Evolutionary conservation across 2,797 vertebrate genomes (phyloP).

Genomic region (Hozukius guyotensis): DNA sequence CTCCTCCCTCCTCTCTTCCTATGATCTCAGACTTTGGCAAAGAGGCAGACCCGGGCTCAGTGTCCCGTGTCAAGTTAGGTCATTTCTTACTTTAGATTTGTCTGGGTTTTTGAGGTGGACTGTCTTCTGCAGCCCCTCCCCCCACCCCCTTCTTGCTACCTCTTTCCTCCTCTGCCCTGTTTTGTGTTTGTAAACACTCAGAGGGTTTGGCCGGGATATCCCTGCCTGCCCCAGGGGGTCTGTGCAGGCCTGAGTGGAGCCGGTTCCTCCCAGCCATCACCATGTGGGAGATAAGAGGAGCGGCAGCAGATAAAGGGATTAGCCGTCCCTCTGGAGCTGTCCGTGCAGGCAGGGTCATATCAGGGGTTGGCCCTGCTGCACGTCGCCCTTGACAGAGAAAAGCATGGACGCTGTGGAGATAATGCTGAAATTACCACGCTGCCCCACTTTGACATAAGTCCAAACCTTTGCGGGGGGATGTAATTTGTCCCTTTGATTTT

Average conservation of each 20-base stretch:
- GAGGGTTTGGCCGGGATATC: slow-evolving; percentile 63
- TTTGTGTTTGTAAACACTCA: slow-evolving; percentile 39
- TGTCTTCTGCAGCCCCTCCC: background rate
- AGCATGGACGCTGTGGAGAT: slow-evolving; percentile 56
- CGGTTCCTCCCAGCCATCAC: slow-evolving; percentile 58
- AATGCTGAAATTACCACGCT: slow-evolving; percentile 67
- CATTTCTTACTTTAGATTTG: slow-evolving; percentile 56
- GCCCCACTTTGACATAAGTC: slow-evolving; percentile 63
- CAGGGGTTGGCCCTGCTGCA: slow-evolving; percentile 44
- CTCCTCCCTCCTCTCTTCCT: slow-evolving; percentile 61
- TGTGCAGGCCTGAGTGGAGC: slow-evolving; percentile 59
- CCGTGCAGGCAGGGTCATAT: slow-evolving; percentile 62
- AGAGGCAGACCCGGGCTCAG: slow-evolving; percentile 56
- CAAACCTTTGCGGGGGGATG: slow-evolving; percentile 47
- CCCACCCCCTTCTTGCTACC: background rate
- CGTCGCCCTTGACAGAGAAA: slow-evolving; percentile 62
- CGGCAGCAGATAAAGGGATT: slow-evolving; percentile 77
- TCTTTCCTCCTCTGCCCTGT: background rate
- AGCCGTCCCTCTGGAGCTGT: slow-evolving; percentile 65
- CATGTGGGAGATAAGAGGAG: slow-evolving; percentile 71
- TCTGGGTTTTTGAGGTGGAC: slow-evolving; percentile 47
- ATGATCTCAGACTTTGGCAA: slow-evolving; percentile 78
- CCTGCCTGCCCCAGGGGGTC: slow-evolving; percentile 54
- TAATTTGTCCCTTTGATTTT: slow-evolving; percentile 65
- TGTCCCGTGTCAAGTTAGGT: slow-evolving; percentile 72